Percentiles rank a stretch among this genome's conserved stretches.
Evolutionary conservation across 2,888 invertebrate species (phyloP).

Genomic region (Harmothoe impar): DNA sequence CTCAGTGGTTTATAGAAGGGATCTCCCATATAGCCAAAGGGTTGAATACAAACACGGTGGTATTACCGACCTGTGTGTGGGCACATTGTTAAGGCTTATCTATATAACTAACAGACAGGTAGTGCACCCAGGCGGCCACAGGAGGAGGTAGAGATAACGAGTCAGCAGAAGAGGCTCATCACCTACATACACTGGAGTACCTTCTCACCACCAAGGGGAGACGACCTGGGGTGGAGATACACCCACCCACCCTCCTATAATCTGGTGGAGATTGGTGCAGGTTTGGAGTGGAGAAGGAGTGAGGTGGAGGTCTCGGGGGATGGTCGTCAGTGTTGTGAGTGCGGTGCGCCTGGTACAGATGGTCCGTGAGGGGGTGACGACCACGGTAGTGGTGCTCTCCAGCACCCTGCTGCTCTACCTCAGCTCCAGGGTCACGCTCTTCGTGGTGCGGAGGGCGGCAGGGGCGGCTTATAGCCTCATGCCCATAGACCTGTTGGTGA

Average conservation of each 20-base stretch:
- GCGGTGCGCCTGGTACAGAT: not conserved
- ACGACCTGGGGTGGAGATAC: not conserved
- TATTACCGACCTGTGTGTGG: too few relatives aligned
- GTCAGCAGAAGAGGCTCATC: too few relatives aligned
- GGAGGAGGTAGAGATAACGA: too few relatives aligned
- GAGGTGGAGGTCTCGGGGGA: not conserved
- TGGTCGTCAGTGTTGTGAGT: not conserved
- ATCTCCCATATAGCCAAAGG: too few relatives aligned
- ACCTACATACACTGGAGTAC: not conserved
- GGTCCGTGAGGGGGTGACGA: not conserved
- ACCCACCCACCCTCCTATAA: not conserved
- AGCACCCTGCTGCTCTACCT: slow-evolving; percentile 24
- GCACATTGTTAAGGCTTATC: too few relatives aligned
- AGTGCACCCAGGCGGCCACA: too few relatives aligned
- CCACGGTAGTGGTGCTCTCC: slow-evolving; percentile 25
- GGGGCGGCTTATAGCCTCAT: not conserved
- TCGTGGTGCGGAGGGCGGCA: not conserved
- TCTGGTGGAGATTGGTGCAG: not conserved
- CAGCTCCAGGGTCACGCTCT: not conserved
- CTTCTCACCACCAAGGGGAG: not conserved
- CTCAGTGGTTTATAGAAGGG: too few relatives aligned
- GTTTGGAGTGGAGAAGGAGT: not conserved
- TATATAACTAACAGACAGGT: too few relatives aligned
- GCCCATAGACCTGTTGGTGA: not conserved
- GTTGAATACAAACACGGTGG: too few relatives aligned